phyloP scores from a whole-genome alignment of 2,113 vertebrate species.

The Myiagra hebetior region DNA sequence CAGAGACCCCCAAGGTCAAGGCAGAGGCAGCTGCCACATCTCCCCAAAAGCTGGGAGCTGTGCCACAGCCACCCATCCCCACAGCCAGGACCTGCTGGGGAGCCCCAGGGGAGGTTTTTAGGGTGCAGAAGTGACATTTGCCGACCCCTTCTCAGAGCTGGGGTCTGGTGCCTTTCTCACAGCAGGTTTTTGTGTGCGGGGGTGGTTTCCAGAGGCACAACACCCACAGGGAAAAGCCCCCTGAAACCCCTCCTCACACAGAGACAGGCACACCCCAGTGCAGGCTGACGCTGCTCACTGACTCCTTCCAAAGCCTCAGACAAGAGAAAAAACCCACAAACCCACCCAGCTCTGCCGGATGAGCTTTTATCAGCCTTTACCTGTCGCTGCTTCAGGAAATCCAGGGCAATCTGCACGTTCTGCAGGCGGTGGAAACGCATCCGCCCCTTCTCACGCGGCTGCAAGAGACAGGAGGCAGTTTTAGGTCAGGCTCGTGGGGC shows the following conservation, averaged over 20 bases:
- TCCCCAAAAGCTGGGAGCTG: not conserved
- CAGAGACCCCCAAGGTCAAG: rapidly evolving
- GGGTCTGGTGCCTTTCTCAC: not conserved
- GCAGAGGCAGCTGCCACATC: not conserved
- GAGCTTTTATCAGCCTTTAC: slow-evolving; percentile 31
- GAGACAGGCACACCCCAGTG: not conserved
- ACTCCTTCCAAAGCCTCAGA: not conserved
- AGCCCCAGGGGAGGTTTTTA: not conserved
- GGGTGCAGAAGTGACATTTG: rapidly evolving
- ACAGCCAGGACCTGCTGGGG: rapidly evolving
- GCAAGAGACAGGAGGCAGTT: slow-evolving; percentile 15
- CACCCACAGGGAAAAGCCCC: not conserved
- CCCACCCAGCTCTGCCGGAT: not conserved
- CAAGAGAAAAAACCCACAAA: not conserved
- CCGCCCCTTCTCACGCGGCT: slow-evolving; percentile 82
- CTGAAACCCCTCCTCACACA: rapidly evolving
- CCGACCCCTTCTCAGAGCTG: not conserved
- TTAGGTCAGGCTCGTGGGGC: not conserved
- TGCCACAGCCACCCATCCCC: rapidly evolving
- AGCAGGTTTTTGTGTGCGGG: rapidly evolving
- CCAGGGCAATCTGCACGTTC: slow-evolving; percentile 84
- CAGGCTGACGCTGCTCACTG: rapidly evolving
- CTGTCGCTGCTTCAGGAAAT: slow-evolving; percentile 83
- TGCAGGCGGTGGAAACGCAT: slow-evolving; percentile 84
- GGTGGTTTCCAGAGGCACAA: not conserved